Base-by-base conservation (phyloP, 2,797 vertebrate genomes). In the Falco peregrinus region DNA sequence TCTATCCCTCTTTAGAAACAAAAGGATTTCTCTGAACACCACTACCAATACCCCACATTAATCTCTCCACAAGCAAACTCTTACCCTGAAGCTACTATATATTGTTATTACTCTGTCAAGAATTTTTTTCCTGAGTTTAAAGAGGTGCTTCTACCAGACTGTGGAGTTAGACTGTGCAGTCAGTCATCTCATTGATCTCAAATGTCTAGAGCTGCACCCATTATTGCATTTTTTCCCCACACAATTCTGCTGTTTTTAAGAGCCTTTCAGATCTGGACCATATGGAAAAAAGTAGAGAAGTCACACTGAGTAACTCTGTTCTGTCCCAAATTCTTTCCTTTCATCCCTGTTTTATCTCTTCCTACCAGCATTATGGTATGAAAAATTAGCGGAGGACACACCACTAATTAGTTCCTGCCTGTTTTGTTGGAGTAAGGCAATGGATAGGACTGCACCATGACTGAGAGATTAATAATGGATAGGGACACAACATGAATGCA, bases 11-110 rank as follows among this genome's bases (percentile, higher is more conserved):
- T 48, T 84, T 31, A 82, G 73, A 95, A 95, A 96, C 39, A 96
- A 95, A 95, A 95, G 61, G 56, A 79, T 87, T 95, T 98, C 57
- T 93, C 68, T 94, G 90, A 90, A 90, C 64, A 89, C 43, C 56
- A 91, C 29, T 83, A 92, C 64, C 84, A 96, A 82, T 75, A 95
- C 86, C 47, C 65, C 43, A 77, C 51, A 86, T 90, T 90, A 93
- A 96, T 94, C 84, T 95, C 95, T 92, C 68, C 73, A 59, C 71
- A 19, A 79, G 54, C 16, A 92, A 89, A 96, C 26, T 39, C 90
- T 48, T 87, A 87, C 79, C 91, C 90, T 78, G 65, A 86, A 92
- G 95, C 85, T 73, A 89, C n/a, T 56, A 37, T 21, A 75, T 47
- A 53, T 84, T 83, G 76, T 65, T 86, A 90, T 89, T 91, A 87